Evolutionary conservation across 2,113 vertebrate species (phyloP), one percentile per base, ranked within the genome.

Genomic region (Chionodraco myersi): DNA sequence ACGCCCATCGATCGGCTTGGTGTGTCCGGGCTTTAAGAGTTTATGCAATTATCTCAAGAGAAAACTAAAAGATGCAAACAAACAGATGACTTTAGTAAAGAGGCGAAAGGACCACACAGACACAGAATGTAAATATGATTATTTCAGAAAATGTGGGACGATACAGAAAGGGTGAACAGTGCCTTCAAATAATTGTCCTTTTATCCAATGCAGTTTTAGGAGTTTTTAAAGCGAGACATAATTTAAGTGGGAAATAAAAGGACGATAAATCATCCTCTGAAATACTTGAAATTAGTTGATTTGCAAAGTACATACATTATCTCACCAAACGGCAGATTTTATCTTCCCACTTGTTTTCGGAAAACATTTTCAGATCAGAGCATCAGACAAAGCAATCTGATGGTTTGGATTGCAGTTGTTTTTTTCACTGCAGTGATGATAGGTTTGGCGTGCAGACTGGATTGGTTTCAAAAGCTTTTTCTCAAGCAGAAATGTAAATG

Each of bases 391-490:
- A 56, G 45, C 60, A 48, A 68, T 56, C 59, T 10, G 36, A 57
- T n/a, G 58, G 0, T 70, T 75, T 1, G 51, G 36, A 82, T 69
- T 67, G 21, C 67, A 41, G 36, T 1, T 41, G 12, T 59, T 48
- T 70, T 26, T 34, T 34, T 11, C 36, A 34, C 36, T 7, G 36
- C n/a, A 6, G 3, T 65, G 69, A 70, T 83, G 68, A 83, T 57
- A 51, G 72, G 47, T 73, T 74, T 61, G 53, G n/a, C 59, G 53
- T 54, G 44, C 70, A 14, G 23, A 26, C 48, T 60, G 51, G 47
- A 72, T 65, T 30, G 26, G 62, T 76, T 62, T 62, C 47, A 48
- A 44, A 75, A 63, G 52, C 30, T 64, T 61, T 70, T 47, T 69
- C 45, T 71, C 26, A 41, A 9, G 10, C 65, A 47, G 49, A 53